Percentiles rank a stretch among this genome's conserved stretches.
Conservation (phyloP, 2,888 invertebrate species). For the Ochlodes sylvanus region DNA sequence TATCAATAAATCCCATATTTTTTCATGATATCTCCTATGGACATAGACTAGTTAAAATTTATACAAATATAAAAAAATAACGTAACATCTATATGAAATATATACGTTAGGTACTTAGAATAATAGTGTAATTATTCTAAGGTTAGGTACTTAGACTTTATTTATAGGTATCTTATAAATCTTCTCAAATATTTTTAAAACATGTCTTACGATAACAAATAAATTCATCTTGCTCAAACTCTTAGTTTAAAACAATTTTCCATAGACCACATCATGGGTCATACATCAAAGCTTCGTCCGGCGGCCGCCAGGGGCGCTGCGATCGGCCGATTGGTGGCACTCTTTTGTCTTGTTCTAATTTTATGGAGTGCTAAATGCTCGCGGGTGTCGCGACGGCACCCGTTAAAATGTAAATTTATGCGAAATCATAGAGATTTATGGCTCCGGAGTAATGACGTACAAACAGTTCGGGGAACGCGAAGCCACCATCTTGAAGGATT, state of each 20-base stretch:
- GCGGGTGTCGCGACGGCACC: slow-evolving; percentile 51
- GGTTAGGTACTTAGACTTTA: too few species aligned
- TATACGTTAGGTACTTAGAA: too few species aligned
- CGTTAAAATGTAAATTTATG: slow-evolving; percentile 77
- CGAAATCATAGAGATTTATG: slow-evolving; percentile 70
- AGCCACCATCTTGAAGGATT: slow-evolving; percentile 37
- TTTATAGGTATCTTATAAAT: too few species aligned
- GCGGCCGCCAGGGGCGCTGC: slow-evolving; percentile 43
- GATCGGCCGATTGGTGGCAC: slow-evolving; percentile 49
- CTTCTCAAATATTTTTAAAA: too few species aligned
- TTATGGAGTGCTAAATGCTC: slow-evolving; percentile 66
- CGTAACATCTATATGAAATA: too few species aligned
- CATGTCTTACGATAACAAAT: too few species aligned
- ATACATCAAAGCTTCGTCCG: slow-evolving; percentile 7
- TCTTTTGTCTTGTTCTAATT: slow-evolving; percentile 74
- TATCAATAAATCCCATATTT: too few species aligned
- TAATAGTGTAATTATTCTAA: too few species aligned
- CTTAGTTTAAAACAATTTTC: neutral
- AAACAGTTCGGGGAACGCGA: slow-evolving; percentile 56
- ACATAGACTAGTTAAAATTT: too few species aligned
- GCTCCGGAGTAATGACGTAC: slow-evolving; percentile 59
- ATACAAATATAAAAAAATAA: too few species aligned
- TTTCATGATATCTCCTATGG: too few species aligned
- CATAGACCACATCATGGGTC: neutral
- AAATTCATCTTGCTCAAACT: too few species aligned